Base-by-base conservation (phyloP, 2,888 invertebrate genomes). In the Formica aserva region DNA sequence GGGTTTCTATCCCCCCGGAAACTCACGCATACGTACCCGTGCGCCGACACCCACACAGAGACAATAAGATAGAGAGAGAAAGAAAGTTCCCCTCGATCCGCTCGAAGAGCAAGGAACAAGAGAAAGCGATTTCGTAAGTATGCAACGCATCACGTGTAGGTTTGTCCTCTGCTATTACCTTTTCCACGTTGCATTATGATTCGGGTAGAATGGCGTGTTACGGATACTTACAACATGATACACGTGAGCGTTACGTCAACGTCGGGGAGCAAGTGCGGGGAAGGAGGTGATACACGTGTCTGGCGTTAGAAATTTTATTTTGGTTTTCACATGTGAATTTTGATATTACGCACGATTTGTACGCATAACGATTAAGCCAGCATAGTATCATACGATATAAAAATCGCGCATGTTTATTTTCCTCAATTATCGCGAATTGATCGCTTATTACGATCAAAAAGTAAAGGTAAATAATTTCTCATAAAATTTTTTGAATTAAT, bases 141-240 rank as follows among this genome's bases (percentile, higher is more conserved):
- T 84, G 85, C 81, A 85, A 87, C 89, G 86, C 87, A 89, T 89
- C 89, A 87, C 89, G 89, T 83, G 89, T 84, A 78, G 78, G 78
- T 85, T 83, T 76, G 85, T 87, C 86, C 74, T 85, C 74, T 74
- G 71, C 63, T 80, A 65, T 88, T 86, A 88, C 80, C 85, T 88
- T 84, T 84, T 65, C 78, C 45, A 82, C 80, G 55, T 76, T 71
- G 84, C 81, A 76, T 85, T 86, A 85, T 83, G 63, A 65, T 65
- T 38, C 77, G 82, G 57, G 74, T 38, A 85, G 81, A 87, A 89
- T 85, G 60, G 45, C 71, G 48, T 41, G 82, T 85, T 85, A 84
- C 81, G 75, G 81, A 85, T 87, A 82, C 87, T 84, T 83, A 85
- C 15, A 71, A 45, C 76, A 11, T 29, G 52, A 71, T 84, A 84